A percentile compares a stretch with the other conserved stretches of the same genome.
phyloP scores from a whole-genome alignment of 2,113 vertebrate species.

The Condylura cristata region DNA sequence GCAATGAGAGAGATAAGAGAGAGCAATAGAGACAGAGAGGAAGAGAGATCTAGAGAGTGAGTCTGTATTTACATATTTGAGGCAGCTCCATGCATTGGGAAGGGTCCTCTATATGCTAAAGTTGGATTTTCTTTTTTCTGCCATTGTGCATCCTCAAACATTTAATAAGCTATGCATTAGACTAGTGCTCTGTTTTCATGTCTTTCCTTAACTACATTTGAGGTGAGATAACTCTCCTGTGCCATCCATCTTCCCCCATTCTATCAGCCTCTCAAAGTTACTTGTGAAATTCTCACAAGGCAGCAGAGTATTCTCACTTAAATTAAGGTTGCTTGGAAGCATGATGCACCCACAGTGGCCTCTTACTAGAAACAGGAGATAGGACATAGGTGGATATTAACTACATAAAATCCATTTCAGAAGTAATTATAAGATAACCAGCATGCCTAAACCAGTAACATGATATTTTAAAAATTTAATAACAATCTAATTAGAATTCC shows the following conservation, averaged over 20 bases:
- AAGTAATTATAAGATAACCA: constrained; percentile 63
- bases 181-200: not conserved
- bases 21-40: not conserved
- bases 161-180: not conserved
- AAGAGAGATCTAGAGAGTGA: not conserved
- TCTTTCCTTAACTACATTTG: no score
- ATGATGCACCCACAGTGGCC: not conserved
- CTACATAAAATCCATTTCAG: constrained; percentile 4
- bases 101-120: not conserved
- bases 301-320: not conserved
- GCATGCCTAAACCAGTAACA: not conserved
- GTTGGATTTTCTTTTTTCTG: not conserved
- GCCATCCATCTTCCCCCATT: not conserved
- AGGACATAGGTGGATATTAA: not conserved
- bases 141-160: not conserved
- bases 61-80: not conserved
- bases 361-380: constrained; percentile 5
- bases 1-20: no score
- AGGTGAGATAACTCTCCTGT: no score
- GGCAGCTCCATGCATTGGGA: not conserved
- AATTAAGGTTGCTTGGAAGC: constrained; percentile 21
- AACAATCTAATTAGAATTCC: constrained; percentile 52
- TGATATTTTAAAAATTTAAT: constrained; percentile 54
- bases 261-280: not conserved
- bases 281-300: not conserved